Percentiles rank a stretch among this genome's conserved stretches.
These are phyloP conservation scores for Argyrosomus regius DNA, from an alignment of 2,797 vertebrate genomes.

Conservation along the genomic window DNA sequence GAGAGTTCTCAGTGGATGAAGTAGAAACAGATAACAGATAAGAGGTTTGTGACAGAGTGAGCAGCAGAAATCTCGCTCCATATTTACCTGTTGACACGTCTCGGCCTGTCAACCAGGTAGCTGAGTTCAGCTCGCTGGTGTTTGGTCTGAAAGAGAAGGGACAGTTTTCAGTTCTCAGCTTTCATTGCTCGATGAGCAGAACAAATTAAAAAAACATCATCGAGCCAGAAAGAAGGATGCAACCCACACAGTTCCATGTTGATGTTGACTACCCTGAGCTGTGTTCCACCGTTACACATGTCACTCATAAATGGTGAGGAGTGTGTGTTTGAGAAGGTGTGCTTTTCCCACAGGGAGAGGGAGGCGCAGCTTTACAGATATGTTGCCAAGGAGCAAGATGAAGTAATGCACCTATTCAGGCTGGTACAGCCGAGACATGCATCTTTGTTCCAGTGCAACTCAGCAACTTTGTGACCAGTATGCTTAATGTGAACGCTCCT, in stretches of 20 bases:
- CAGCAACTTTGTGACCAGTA: constrained; percentile 80
- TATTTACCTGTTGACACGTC: constrained; percentile 96
- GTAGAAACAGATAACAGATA: not conserved
- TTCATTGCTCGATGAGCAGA: constrained; percentile 26
- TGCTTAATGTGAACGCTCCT: constrained; percentile 78
- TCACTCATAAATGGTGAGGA: constrained; percentile 2
- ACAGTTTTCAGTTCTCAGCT: not conserved
- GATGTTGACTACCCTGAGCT: constrained; percentile 1
- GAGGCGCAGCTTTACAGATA: constrained; percentile 14
- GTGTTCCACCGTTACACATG: not conserved
- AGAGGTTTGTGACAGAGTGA: not conserved
- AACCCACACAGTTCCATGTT: constrained; percentile 30
- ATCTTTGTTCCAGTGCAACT: constrained; percentile 79
- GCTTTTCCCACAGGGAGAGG: not conserved
- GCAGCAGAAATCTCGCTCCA: not conserved
- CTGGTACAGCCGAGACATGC: constrained; percentile 67
- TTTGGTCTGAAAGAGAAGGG: constrained; percentile 90
- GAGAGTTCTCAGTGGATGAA: not conserved
- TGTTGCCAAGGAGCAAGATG: constrained; percentile 54
- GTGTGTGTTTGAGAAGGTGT: constrained; percentile 6
- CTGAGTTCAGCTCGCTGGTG: constrained; percentile 97
- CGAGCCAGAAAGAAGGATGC: constrained; percentile 1
- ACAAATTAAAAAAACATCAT: not conserved
- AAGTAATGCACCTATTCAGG: constrained; percentile 60
- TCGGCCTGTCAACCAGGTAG: constrained; percentile 97